Evolutionary conservation across 37 sponge, comb jelly and placozoan species (phyloP).

Genomic region (Chondrilla cf. caribensis): DNA sequence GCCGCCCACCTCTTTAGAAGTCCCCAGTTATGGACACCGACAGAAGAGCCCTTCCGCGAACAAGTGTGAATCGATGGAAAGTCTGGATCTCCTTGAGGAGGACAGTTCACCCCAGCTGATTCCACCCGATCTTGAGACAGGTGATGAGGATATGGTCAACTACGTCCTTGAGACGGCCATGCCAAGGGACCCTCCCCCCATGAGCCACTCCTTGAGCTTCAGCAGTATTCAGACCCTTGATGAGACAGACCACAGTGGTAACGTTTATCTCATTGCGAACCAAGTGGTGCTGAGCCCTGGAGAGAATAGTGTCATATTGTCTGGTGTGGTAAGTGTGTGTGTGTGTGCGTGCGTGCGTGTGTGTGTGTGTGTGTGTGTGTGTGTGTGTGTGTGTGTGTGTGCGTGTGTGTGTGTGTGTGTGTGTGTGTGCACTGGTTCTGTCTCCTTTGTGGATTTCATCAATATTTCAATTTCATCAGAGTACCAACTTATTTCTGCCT

Average conservation of each 20-base stretch:
- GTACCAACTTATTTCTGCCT: too few relatives aligned
- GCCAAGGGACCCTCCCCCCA: background rate
- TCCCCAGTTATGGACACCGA: background rate
- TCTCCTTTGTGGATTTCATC: too few relatives aligned
- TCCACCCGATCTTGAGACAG: background rate
- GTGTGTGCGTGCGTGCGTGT: background rate
- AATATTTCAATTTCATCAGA: too few relatives aligned
- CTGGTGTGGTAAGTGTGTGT: conserved; percentile 22
- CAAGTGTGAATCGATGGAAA: background rate
- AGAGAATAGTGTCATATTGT: background rate
- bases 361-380: too few relatives aligned
- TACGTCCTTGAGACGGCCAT: background rate
- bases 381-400: too few relatives aligned
- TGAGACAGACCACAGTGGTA: background rate
- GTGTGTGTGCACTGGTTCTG: too few relatives aligned
- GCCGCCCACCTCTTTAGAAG: background rate
- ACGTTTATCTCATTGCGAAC: background rate
- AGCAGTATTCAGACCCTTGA: background rate
- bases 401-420: too few relatives aligned
- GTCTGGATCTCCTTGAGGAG: background rate
- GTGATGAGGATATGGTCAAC: conserved; percentile 16
- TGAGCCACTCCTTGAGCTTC: background rate
- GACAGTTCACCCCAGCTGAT: background rate
- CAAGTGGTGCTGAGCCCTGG: conserved; percentile 2
- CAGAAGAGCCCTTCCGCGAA: background rate